Evolutionary conservation across 2,797 vertebrate species (phyloP), one percentile per base, ranked within the genome.

Genomic region (Nyctibius grandis): DNA sequence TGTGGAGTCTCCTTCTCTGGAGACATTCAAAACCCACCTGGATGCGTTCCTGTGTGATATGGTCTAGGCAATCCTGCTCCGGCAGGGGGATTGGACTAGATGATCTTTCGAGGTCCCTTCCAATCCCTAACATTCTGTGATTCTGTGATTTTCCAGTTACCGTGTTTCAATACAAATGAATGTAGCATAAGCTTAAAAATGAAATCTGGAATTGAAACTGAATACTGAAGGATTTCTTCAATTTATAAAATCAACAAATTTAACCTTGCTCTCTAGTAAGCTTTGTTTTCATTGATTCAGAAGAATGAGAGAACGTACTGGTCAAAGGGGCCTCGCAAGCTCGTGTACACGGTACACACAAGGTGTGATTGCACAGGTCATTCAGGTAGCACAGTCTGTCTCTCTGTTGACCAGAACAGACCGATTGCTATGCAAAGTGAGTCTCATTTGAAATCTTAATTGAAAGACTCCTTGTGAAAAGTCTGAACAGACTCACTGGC

Each of bases 391-490:
- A 48, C 16, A 15, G 21, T 11, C 20, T 36, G 26, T 42, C 38
- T 34, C 68, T 76, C 61, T 65, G 45, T 50, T 88, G 75, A 59
- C 79, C 89, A 91, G 42, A 78, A 68, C 4, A 91, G 63, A 53
- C 48, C 4, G 7, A 45, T 76, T 94, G 60, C 31, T 5, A 96
- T 90, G 80, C 88, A 95, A 86, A 95, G 15, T 10, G 50, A 82
- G 80, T 88, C 79, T 89, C 91, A 53, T 69, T 45, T 60, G 68
- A 82, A 78, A 86, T 85, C 88, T 74, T 94, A 81, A 94, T 91
- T 95, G 91, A 97, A 85, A 85, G 61, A 57, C 83, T 96, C 74
- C 84, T 95, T 93, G 68, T 82, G 89, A 85, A 38, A 56, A 81
- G 72, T 79, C 85, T 84, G 88, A 95, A 80, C 78, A 80, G 74